These are phyloP conservation scores for Cephus pygmeus DNA, from an alignment of 2,888 invertebrate species.

Conservation along the genomic window DNA sequence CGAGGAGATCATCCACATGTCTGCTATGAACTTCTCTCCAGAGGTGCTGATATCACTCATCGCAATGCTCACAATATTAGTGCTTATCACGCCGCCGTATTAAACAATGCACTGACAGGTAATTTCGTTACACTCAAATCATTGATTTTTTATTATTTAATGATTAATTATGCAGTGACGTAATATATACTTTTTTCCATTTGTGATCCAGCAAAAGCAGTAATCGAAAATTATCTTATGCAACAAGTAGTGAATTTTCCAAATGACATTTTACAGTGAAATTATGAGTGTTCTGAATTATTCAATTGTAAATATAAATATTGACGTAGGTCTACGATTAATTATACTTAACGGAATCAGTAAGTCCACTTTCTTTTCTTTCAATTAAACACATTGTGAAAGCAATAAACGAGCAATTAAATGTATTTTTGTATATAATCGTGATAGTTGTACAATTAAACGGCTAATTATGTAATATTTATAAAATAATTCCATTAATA, in stretches of 20 bases:
- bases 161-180: background rate
- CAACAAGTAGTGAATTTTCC: conserved; percentile 62
- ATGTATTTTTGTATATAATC: too few relatives aligned
- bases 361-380: too few relatives aligned
- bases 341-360: too few relatives aligned
- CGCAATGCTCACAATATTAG: conserved; percentile 86
- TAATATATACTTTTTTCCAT: background rate
- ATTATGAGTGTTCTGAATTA: too few relatives aligned
- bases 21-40: conserved; percentile 83
- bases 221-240: conserved; percentile 80
- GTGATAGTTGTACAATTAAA: too few relatives aligned
- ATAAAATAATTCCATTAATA: background rate
- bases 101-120: conserved; percentile 68
- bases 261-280: conserved; percentile 42
- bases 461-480: background rate
- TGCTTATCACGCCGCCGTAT: conserved; percentile 84
- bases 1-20: conserved; percentile 90
- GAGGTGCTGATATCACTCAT: conserved; percentile 84
- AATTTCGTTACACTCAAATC: conserved; percentile 9
- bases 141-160: conserved; percentile 4
- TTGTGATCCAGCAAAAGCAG: conserved; percentile 77
- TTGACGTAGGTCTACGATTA: too few relatives aligned
- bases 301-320: too few relatives aligned
- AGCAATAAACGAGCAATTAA: too few relatives aligned
- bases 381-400: too few relatives aligned